A percentile compares a stretch with the other conserved stretches of the same genome.
phyloP scores from a whole-genome alignment of 23 tunicate genomes.

The Styela clava region DNA sequence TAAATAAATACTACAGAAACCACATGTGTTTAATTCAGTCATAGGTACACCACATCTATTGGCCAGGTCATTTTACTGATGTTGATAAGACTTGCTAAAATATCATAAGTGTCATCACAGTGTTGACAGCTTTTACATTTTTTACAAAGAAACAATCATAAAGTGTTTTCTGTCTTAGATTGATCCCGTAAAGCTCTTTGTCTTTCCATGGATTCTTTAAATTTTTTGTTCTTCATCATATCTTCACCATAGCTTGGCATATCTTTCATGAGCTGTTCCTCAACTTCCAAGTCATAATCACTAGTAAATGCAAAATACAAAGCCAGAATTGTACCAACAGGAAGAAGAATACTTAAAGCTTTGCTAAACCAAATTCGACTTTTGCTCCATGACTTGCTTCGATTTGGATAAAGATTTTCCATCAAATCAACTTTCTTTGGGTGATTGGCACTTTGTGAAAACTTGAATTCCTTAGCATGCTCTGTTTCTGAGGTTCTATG shows the following conservation, averaged over 20 bases:
- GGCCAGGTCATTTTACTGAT: too few relatives aligned
- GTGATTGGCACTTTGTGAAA: neutral
- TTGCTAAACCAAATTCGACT: neutral
- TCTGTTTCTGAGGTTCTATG: neutral
- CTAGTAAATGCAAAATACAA: conserved; percentile 12
- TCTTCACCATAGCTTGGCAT: conserved; percentile 18
- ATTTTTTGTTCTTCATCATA: conserved; percentile 10
- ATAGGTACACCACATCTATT: too few relatives aligned
- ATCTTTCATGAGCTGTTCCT: neutral
- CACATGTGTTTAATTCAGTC: too few relatives aligned
- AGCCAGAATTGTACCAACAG: neutral
- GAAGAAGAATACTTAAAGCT: neutral
- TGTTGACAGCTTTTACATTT: too few relatives aligned
- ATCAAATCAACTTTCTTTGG: neutral
- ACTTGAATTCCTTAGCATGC: conserved; percentile 5
- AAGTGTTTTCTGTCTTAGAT: neutral
- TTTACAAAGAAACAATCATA: too few relatives aligned
- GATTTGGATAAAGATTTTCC: neutral
- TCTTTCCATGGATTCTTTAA: neutral
- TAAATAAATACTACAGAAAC: too few relatives aligned
- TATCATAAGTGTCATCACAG: too few relatives aligned
- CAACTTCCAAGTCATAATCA: conserved; percentile 17
- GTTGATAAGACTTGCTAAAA: too few relatives aligned
- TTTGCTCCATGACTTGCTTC: neutral
- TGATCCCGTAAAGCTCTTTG: neutral